Conservation (phyloP, 2,888 invertebrate genomes). For the Rapana venosa region DNA sequence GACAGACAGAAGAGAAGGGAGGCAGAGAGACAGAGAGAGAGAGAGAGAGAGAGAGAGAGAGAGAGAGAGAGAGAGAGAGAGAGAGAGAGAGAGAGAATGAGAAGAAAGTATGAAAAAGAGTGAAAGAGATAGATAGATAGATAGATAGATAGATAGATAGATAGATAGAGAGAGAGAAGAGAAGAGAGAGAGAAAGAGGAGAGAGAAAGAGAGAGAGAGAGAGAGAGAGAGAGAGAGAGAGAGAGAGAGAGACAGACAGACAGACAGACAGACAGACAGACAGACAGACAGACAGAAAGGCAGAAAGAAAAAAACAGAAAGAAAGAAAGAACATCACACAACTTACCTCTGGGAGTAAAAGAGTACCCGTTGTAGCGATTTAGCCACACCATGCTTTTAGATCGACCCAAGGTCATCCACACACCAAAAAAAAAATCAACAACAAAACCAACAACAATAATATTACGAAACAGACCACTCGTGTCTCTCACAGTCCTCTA, state of each 20-base stretch:
- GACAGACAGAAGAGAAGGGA: background rate
- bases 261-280: background rate
- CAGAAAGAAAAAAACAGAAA: background rate
- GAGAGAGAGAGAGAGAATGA: background rate
- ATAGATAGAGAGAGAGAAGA: background rate
- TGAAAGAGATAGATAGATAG: background rate
- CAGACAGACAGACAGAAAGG: background rate
- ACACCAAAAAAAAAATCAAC: background rate
- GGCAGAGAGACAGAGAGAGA: constrained; percentile 4
- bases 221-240: background rate
- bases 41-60: constrained; percentile 1
- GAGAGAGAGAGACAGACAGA: background rate
- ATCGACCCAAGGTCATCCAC: background rate
- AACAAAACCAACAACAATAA: background rate
- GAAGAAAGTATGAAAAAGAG: background rate
- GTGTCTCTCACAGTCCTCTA: no score
- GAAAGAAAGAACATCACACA: background rate
- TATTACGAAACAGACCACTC: background rate
- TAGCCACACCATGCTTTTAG: background rate
- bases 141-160: background rate
- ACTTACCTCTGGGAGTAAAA: background rate
- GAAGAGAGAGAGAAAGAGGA: background rate
- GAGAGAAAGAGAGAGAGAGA: background rate
- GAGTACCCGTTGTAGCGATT: constrained; percentile 4
- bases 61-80: background rate